A percentile compares a stretch with the other conserved stretches of the same genome.
Conservation (phyloP, 1,140 invertebrate species). For the Brachionus angularis region DNA sequence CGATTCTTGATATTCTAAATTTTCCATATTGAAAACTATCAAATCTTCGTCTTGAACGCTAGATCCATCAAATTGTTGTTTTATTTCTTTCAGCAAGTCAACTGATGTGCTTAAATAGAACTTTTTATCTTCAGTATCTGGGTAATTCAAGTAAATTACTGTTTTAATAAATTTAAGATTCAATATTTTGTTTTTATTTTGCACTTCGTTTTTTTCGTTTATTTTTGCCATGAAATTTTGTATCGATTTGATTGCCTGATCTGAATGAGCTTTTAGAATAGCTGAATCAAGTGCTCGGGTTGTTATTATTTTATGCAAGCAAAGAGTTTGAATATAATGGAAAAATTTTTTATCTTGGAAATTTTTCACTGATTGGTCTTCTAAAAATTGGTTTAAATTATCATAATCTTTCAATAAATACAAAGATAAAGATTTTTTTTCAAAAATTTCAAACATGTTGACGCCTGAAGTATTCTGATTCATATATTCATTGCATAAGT, state of each 20-base stretch:
- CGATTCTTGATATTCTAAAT: slow-evolving; percentile 27
- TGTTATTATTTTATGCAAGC: slow-evolving; percentile 9
- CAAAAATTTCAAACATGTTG: neutral
- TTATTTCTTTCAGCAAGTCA: neutral
- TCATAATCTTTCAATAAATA: slow-evolving; percentile 2
- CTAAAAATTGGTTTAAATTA: neutral
- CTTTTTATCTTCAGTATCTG: neutral
- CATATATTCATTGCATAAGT: slow-evolving; percentile 20
- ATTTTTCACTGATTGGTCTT: slow-evolving; percentile 5
- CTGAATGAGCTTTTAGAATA: neutral
- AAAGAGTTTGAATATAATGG: neutral
- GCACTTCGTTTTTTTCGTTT: neutral
- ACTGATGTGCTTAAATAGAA: slow-evolving; percentile 19
- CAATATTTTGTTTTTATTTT: neutral
- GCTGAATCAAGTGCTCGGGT: neutral
- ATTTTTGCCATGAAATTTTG: slow-evolving; percentile 1
- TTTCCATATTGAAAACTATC: slow-evolving; percentile 11
- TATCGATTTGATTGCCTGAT: neutral
- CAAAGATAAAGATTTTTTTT: slow-evolving; percentile 22
- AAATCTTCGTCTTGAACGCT: slow-evolving; percentile 1
- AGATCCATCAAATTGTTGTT: neutral
- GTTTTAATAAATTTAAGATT: slow-evolving; percentile 17
- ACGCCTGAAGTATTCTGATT: neutral
- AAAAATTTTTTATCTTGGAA: slow-evolving; percentile 3
- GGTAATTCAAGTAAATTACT: slow-evolving; percentile 21